Conservation (phyloP, 1,140 invertebrate species). For the Drosophila quadrilineata region DNA sequence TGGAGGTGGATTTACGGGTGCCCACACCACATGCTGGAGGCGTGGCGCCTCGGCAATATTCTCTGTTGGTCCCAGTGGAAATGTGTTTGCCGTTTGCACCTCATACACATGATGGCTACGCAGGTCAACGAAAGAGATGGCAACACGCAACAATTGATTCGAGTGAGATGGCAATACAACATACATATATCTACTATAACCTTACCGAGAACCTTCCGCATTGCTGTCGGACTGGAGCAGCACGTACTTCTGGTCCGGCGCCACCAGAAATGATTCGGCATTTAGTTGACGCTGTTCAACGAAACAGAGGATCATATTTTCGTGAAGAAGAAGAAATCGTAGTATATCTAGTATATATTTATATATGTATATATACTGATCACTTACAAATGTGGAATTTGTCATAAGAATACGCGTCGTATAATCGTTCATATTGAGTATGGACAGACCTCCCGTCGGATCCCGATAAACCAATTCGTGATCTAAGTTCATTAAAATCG, state of each 20-base stretch:
- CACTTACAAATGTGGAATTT: constrained; percentile 90
- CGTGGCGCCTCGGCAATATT: constrained; percentile 84
- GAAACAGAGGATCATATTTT: neutral
- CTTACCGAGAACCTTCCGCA: constrained; percentile 80
- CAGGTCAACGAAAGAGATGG: neutral
- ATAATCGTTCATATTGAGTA: constrained; percentile 88
- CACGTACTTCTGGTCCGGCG: constrained; percentile 88
- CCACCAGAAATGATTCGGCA: constrained; percentile 88
- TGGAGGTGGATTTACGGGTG: constrained; percentile 83
- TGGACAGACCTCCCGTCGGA: constrained; percentile 86
- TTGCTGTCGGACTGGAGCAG: constrained; percentile 87
- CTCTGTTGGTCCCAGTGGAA: constrained; percentile 85
- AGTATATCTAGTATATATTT: too few species aligned
- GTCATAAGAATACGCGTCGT: constrained; percentile 87
- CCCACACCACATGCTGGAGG: constrained; percentile 87
- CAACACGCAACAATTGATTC: neutral
- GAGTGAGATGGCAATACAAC: too few species aligned
- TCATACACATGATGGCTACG: constrained; percentile 89
- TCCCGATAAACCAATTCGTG: constrained; percentile 87
- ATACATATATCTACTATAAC: neutral
- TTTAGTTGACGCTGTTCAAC: constrained; percentile 86
- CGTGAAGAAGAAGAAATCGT: accelerated
- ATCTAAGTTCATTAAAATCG: constrained; percentile 74
- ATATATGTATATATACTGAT: too few species aligned
- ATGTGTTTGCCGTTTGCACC: constrained; percentile 85